Conservation (phyloP, 2,113 vertebrate species). For the Uropsilus gracilis region DNA sequence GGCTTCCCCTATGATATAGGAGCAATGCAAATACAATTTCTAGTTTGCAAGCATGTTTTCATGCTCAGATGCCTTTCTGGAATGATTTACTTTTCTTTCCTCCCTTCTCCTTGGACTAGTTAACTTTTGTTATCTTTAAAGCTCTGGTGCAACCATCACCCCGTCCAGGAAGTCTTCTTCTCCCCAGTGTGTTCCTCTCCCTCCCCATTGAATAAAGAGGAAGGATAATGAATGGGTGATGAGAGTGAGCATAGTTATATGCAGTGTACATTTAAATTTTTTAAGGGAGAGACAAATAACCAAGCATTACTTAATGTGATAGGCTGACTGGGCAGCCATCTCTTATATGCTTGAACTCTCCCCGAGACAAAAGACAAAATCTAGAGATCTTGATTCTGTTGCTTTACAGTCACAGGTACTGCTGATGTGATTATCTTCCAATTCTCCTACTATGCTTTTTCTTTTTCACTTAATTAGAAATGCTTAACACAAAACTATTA, state of each 20-base stretch:
- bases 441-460: not conserved
- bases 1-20: not conserved
- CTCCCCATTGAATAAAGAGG: not conserved
- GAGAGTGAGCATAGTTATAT: not conserved
- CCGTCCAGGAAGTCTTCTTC: not conserved
- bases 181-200: not conserved
- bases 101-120: not conserved
- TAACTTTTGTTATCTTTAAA: not conserved
- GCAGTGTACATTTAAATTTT: not conserved
- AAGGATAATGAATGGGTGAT: not conserved
- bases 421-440: slow-evolving; percentile 58
- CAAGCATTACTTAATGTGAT: not conserved
- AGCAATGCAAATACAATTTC: not conserved
- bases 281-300: not conserved
- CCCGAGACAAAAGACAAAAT: not conserved
- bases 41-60: fast-evolving
- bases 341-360: not conserved
- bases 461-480: slow-evolving; percentile 72
- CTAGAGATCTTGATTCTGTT: not conserved
- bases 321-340: too few species aligned
- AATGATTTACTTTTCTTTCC: not conserved
- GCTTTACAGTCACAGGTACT: slow-evolving; percentile 26
- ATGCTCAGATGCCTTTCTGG: not conserved
- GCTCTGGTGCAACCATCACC: not conserved
- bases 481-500: slow-evolving; percentile 76